Evolutionary conservation across 2,888 invertebrate species (phyloP).

Genomic region (Melanophora roralis): DNA sequence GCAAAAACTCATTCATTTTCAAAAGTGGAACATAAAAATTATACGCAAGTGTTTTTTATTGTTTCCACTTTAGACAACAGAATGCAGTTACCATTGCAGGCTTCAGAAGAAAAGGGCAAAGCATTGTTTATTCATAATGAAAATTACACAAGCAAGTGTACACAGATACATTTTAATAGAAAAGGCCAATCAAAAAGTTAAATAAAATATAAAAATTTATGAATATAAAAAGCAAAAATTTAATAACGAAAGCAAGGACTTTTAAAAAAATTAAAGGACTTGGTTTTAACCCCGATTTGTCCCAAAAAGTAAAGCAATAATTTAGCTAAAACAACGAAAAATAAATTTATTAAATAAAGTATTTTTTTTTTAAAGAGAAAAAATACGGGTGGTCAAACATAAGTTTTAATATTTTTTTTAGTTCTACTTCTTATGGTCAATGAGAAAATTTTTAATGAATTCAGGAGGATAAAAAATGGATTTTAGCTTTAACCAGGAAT

Average conservation of each 20-base stretch:
- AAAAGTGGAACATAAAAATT: slow-evolving; percentile 18
- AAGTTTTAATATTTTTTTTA: too few species aligned
- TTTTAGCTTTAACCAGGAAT: too few species aligned
- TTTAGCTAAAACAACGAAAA: slow-evolving; percentile 15
- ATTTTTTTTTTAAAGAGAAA: neutral
- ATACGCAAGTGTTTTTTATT: slow-evolving; percentile 55
- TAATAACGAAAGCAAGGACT: neutral
- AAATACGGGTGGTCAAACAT: neutral
- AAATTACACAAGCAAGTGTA: neutral
- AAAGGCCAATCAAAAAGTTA: neutral
- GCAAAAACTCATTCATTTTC: slow-evolving; percentile 7
- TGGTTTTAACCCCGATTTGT: neutral
- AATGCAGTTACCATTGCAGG: neutral
- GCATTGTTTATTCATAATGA: neutral
- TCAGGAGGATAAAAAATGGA: slow-evolving; percentile 11
- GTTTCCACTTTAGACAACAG: neutral
- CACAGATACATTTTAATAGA: neutral
- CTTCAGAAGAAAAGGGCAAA: neutral
- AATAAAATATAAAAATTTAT: slow-evolving; percentile 35
- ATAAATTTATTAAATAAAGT: slow-evolving; percentile 25
- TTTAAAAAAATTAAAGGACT: neutral
- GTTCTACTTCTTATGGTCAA: too few species aligned
- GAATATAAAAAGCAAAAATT: neutral
- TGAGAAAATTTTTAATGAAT: neutral
- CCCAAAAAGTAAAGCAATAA: slow-evolving; percentile 1